These are phyloP conservation scores for Garra rufa DNA, from an alignment of 2,113 vertebrate species.

Conservation along the genomic window DNA sequence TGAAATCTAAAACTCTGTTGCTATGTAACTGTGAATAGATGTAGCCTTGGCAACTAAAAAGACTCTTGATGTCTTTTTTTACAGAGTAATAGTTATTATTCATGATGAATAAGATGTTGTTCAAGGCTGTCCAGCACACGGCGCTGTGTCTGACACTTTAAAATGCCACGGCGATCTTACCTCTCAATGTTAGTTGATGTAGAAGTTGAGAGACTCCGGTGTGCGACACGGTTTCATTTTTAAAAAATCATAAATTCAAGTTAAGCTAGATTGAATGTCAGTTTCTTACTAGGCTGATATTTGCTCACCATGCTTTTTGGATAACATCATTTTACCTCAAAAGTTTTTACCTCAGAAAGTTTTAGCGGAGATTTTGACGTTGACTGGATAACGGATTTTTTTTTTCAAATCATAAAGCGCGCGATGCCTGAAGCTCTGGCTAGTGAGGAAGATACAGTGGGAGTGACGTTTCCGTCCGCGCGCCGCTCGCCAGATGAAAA, in stretches of 20 bases:
- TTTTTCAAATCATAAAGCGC: slow-evolving; percentile 9
- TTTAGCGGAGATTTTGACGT: background rate
- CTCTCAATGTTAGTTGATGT: slow-evolving; percentile 18
- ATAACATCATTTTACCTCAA: background rate
- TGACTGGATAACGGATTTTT: background rate
- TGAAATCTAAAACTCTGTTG: slow-evolving; percentile 29
- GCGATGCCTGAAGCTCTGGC: slow-evolving; percentile 12
- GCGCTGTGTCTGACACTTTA: slow-evolving; percentile 18
- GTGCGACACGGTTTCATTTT: background rate
- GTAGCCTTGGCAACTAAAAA: slow-evolving; percentile 22
- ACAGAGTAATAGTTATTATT: background rate
- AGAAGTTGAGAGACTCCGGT: slow-evolving; percentile 12
- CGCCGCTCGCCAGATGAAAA: slow-evolving; percentile 7
- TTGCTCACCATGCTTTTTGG: background rate
- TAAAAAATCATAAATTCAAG: background rate
- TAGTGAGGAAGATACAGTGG: background rate
- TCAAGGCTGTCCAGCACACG: slow-evolving; percentile 29
- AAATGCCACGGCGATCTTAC: background rate
- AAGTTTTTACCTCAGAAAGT: background rate
- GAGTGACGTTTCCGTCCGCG: slow-evolving; percentile 13
- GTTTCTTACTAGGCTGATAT: background rate
- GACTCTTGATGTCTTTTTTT: slow-evolving; percentile 22
- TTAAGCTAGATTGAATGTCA: background rate
- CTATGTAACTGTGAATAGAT: slow-evolving; percentile 19
- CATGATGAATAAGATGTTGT: background rate